A percentile compares a stretch with the other conserved stretches of the same genome.
Conservation (phyloP, 2,797 vertebrate species). For the Xenopus petersii region DNA sequence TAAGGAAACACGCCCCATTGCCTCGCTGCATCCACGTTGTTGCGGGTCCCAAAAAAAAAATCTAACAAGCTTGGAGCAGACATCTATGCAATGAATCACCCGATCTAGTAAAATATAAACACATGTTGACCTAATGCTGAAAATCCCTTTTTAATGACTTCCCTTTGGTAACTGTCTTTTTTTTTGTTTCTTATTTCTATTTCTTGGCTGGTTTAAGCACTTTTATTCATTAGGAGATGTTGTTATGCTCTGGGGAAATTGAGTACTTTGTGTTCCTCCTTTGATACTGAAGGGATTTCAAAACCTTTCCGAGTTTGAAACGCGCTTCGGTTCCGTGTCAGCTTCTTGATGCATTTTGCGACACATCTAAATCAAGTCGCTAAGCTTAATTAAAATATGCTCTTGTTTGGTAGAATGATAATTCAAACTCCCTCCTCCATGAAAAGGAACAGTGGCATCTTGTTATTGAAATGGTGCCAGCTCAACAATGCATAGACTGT, state of each 20-base stretch:
- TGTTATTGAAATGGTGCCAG: conserved; percentile 48
- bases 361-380: conserved; percentile 2
- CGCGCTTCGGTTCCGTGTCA: background rate
- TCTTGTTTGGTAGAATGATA: background rate
- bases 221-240: background rate
- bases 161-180: no score
- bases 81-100: no score
- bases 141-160: no score
- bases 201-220: background rate
- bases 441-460: conserved; percentile 50
- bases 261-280: background rate
- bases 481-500: conserved; percentile 51
- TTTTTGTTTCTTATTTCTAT: background rate
- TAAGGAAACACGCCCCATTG: no score
- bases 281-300: background rate
- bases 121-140: no score
- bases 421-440: conserved; percentile 4
- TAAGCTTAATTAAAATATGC: conserved; percentile 22
- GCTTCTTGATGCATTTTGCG: background rate
- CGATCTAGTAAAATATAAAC: no score
- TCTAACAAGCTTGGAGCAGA: no score
- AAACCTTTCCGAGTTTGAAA: background rate
- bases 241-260: background rate
- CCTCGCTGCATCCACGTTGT: no score
- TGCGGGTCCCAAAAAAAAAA: no score